Base-by-base conservation (phyloP, 1,140 invertebrate genomes). In the Magallana ariakensis region DNA sequence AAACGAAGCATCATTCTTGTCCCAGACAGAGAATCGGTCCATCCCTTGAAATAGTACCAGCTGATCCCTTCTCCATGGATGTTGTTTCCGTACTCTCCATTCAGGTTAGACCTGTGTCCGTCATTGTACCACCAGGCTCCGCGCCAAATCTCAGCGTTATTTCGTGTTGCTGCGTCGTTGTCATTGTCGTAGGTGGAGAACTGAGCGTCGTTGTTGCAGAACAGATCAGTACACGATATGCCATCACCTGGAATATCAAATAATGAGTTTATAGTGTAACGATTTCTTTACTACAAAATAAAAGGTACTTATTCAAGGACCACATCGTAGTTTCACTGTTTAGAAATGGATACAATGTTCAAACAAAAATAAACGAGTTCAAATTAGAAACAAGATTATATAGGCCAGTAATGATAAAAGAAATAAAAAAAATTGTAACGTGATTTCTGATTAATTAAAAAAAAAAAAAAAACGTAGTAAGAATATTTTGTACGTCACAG, bases 1-100 rank as follows among this genome's bases (percentile, higher is more conserved):
- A 46, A 46, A 46, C 22, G 62, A 70, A 70, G 62, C 62, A 70
- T 81, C 80, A 81, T 70, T 22, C 62, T 19, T 19, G n/a, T 70
- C 11, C 6, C 19, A 9, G 62, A 26, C 62, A 70, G 19, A 7
- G 62, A 70, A 11, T 26, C 11, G 19, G 19, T 22, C 62, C 62
- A 26, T 70, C 62, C 62, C 26, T 70, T 70, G 62, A 70, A 70
- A 22, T 6, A 70, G 11, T 26, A 70, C 62, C 62, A 70, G 62
- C 11, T 22, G 11, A 70, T 11, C 7, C 62, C 62, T 22, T 70
- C 7, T 70, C 62, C 22, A 11, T 70, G 19, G 19, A 26, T 33
- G 62, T 70, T 70, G 8, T 70, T 70, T 2, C 22, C 62, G 19
- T 70, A 70, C 19, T 70, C 22, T 0, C 62, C 62, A 70, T 70